phyloP scores from a whole-genome alignment of 2,113 vertebrate genomes.

The Columba livia region DNA sequence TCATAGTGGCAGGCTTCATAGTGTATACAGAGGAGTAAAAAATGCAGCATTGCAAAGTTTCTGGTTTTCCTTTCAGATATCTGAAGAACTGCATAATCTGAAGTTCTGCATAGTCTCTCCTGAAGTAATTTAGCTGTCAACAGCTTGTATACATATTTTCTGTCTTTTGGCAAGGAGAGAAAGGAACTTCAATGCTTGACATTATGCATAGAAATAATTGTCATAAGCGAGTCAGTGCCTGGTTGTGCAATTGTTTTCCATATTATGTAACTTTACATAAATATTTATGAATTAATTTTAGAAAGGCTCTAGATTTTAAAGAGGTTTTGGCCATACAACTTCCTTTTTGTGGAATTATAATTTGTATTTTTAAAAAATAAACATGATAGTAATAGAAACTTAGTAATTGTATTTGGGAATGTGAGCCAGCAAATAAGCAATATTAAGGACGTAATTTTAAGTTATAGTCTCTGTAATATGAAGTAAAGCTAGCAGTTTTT shows the following conservation, averaged over 20 bases:
- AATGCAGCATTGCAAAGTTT: background rate
- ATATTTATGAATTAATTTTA: background rate
- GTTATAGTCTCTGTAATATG: background rate
- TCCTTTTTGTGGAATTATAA: background rate
- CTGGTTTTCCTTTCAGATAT: background rate
- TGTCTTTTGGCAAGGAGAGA: background rate
- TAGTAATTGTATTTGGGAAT: background rate
- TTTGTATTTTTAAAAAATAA: background rate
- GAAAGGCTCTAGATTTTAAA: background rate
- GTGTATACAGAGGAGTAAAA: background rate
- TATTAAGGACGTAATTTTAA: background rate
- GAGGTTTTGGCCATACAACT: background rate
- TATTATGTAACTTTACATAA: background rate
- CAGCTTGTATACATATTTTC: background rate
- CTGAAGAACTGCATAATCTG: background rate
- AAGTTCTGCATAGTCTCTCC: background rate
- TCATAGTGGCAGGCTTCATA: background rate
- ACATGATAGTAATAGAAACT: background rate
- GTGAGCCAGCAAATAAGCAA: background rate
- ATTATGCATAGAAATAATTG: background rate
- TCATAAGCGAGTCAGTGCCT: background rate
- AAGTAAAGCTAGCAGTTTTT: background rate
- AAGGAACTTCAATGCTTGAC: background rate
- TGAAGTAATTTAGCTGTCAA: background rate
- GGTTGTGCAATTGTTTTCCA: background rate